Evolutionary conservation across 2,797 vertebrate genomes (phyloP).

Genomic region (Poeciliopsis presidionis): DNA sequence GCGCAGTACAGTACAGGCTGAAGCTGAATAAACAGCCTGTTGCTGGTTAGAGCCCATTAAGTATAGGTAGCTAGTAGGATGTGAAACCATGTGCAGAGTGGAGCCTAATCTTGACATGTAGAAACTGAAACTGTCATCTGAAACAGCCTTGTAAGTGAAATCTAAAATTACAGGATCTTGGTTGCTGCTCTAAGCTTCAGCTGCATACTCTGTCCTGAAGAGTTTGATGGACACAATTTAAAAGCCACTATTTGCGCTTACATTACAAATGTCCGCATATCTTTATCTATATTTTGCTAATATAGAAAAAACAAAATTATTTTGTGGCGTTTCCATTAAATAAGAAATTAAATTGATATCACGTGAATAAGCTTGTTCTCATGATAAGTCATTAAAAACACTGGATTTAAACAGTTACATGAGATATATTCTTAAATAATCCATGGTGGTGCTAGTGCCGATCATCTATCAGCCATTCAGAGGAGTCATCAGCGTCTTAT

Average conservation of each 20-base stretch:
- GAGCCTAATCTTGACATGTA: constrained; percentile 32
- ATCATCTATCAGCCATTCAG: no score
- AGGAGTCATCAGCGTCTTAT: no score
- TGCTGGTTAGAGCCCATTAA: constrained; percentile 20
- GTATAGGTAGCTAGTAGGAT: constrained; percentile 50
- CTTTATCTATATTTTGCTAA: no score
- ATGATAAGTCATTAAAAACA: no score
- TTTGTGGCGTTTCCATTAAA: no score
- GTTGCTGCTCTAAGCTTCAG: constrained; percentile 48
- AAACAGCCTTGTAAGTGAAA: constrained; percentile 72
- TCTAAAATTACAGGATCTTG: constrained; percentile 53
- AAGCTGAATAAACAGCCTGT: constrained; percentile 28
- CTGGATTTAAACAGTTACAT: no score
- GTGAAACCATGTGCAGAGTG: constrained; percentile 61
- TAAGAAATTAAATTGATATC: no score
- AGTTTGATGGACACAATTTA: constrained; percentile 7
- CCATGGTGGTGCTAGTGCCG: no score
- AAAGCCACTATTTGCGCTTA: background rate
- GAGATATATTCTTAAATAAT: no score
- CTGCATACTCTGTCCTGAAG: constrained; percentile 18
- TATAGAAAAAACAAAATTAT: no score
- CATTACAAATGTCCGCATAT: no score
- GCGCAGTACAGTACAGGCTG: constrained; percentile 25
- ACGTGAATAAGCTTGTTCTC: no score
- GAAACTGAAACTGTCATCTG: constrained; percentile 69